Conservation (phyloP, 1,140 invertebrate genomes). For the Luehdorfia chinensis region DNA sequence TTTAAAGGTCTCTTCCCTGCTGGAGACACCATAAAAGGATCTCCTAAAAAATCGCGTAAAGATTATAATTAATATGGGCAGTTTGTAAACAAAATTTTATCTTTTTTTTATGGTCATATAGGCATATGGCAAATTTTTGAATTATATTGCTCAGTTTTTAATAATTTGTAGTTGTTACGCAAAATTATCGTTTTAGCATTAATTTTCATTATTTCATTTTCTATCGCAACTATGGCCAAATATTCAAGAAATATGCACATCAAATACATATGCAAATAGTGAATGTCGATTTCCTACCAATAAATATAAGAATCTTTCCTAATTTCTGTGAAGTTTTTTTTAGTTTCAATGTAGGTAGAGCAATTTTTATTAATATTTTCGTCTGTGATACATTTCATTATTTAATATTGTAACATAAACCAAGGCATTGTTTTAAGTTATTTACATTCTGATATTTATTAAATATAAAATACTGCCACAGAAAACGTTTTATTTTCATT, state of each 20-base stretch:
- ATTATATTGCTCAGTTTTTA: conserved; percentile 1
- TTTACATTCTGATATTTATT: not conserved
- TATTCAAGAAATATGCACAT: too few relatives aligned
- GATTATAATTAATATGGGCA: conserved; percentile 17
- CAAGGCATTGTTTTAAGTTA: conserved; percentile 7
- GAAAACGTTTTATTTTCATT: too few relatives aligned
- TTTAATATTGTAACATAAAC: conserved; percentile 13
- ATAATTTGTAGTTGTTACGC: conserved; percentile 1
- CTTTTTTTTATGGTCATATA: not conserved
- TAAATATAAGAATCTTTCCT: too few relatives aligned
- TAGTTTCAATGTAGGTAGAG: too few relatives aligned
- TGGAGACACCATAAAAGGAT: conserved; percentile 39
- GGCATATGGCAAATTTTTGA: not conserved
- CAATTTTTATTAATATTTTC: too few relatives aligned
- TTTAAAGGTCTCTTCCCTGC: conserved; percentile 48
- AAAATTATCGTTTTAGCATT: too few relatives aligned
- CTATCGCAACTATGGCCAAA: too few relatives aligned
- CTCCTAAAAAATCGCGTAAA: conserved; percentile 49
- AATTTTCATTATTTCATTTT: too few relatives aligned
- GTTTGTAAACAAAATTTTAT: not conserved
- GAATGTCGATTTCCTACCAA: too few relatives aligned
- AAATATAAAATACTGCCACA: not conserved
- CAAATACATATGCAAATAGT: too few relatives aligned
- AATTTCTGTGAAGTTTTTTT: too few relatives aligned
- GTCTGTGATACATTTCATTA: conserved; percentile 14